These are phyloP conservation scores for Eurytoma adleriae DNA, from an alignment of 2,888 invertebrate genomes.

Conservation along the genomic window DNA sequence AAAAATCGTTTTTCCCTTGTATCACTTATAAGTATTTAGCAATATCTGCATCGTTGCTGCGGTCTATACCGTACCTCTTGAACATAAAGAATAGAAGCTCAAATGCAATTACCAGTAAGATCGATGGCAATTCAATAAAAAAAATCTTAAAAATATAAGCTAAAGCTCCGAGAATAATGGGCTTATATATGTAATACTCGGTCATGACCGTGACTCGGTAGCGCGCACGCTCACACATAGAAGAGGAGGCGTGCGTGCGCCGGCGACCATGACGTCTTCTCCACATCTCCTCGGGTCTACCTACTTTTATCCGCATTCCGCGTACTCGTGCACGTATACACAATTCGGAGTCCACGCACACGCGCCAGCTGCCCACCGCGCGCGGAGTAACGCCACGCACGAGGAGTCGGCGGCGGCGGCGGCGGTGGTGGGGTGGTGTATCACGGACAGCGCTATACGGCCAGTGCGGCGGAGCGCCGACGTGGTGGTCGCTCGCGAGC, in stretches of 20 bases:
- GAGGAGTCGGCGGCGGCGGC: too few species aligned
- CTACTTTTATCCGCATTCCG: too few species aligned
- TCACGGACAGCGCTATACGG: too few species aligned
- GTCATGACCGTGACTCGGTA: constrained; percentile 44
- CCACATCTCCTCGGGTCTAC: too few species aligned
- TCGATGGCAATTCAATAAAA: constrained; percentile 27
- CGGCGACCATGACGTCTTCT: too few species aligned
- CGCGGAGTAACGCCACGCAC: not conserved
- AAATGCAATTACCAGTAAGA: too few species aligned
- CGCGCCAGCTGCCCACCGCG: not conserved
- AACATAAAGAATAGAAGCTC: not conserved
- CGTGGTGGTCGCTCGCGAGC: not conserved
- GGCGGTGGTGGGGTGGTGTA: too few species aligned
- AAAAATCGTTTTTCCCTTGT: too few species aligned
- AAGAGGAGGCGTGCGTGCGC: not conserved
- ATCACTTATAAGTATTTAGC: too few species aligned
- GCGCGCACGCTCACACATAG: not conserved
- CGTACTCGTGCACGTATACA: not conserved
- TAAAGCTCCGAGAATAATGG: not conserved
- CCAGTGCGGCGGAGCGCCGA: too few species aligned
- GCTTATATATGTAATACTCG: constrained; percentile 31
- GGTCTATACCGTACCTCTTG: too few species aligned
- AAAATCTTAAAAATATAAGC: not conserved
- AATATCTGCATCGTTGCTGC: too few species aligned
- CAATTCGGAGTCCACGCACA: not conserved